Conservation (phyloP, 1,140 invertebrate species). For the Zaprionus tsacasi region DNA sequence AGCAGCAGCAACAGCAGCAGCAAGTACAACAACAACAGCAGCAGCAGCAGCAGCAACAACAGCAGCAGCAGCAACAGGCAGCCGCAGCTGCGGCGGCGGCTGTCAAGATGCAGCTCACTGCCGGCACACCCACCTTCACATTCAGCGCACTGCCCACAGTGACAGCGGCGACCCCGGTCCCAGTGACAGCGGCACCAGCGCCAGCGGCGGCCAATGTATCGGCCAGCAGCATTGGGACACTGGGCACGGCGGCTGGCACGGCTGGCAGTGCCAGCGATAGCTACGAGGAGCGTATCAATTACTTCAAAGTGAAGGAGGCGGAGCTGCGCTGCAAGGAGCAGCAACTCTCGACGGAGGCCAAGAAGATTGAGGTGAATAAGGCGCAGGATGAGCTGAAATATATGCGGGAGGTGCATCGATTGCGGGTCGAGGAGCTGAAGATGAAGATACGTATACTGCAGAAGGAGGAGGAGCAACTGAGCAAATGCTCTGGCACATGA, state of each 20-base stretch:
- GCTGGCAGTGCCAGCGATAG: constrained; percentile 40
- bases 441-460: constrained; percentile 83
- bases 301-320: constrained; percentile 76
- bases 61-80: constrained; percentile 58
- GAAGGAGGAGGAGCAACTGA: constrained; percentile 79
- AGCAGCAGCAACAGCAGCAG: constrained; percentile 70
- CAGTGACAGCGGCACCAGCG: constrained; percentile 28
- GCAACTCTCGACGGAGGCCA: constrained; percentile 72
- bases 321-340: constrained; percentile 80
- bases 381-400: constrained; percentile 80
- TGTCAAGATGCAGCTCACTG: constrained; percentile 70
- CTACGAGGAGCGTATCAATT: constrained; percentile 81
- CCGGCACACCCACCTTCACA: constrained; percentile 78
- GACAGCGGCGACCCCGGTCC: constrained; percentile 32
- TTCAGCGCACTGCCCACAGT: constrained; percentile 77
- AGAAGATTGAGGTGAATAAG: constrained; percentile 76
- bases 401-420: constrained; percentile 74
- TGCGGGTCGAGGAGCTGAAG: constrained; percentile 78
- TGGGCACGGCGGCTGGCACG: background rate
- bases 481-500: constrained; percentile 67
- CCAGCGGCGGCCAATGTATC: constrained; percentile 1
- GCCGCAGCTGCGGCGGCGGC: constrained; percentile 60
- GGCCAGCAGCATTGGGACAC: constrained; percentile 9
- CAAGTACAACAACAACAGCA: constrained; percentile 56
- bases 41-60: constrained; percentile 60